Conservation (phyloP, 2,888 invertebrate genomes). For the Thalpophila matura region DNA sequence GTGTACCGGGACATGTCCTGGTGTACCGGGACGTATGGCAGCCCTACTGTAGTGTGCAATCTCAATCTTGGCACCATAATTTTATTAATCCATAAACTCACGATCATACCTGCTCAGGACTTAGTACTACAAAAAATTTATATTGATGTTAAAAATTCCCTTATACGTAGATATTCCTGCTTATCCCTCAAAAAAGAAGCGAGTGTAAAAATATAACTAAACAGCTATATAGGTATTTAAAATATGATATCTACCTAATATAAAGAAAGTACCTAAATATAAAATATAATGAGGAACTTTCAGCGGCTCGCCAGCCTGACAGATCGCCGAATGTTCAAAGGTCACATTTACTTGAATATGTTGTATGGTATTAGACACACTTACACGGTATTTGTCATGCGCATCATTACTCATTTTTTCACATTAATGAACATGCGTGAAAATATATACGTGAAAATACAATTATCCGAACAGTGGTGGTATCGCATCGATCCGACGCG, state of each 20-base stretch:
- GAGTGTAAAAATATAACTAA: too few relatives aligned
- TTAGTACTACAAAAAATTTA: too few relatives aligned
- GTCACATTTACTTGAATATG: conserved; percentile 42
- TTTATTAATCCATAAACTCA: too few relatives aligned
- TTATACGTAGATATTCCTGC: too few relatives aligned
- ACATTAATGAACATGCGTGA: conserved; percentile 61
- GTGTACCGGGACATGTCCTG: too few relatives aligned
- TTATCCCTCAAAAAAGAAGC: too few relatives aligned
- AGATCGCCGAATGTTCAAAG: conserved; percentile 39
- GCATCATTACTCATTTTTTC: conserved; percentile 51
- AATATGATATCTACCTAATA: neutral
- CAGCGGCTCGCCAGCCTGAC: conserved; percentile 27
- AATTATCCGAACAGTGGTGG: conserved; percentile 70
- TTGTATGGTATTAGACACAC: conserved; percentile 44
- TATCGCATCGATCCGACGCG: conserved; percentile 74
- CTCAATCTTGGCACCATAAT: too few relatives aligned
- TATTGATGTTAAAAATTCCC: too few relatives aligned
- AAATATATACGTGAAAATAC: conserved; percentile 68
- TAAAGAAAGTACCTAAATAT: conserved; percentile 32
- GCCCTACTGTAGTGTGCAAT: too few relatives aligned
- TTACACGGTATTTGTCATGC: conserved; percentile 47
- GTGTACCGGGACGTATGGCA: too few relatives aligned
- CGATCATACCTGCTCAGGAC: too few relatives aligned
- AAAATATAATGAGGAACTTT: conserved; percentile 10
- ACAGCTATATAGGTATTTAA: too few relatives aligned